Evolutionary conservation across 2,888 invertebrate species (phyloP), one percentile per base, ranked within the genome.

Genomic region (Smittia aterrima): DNA sequence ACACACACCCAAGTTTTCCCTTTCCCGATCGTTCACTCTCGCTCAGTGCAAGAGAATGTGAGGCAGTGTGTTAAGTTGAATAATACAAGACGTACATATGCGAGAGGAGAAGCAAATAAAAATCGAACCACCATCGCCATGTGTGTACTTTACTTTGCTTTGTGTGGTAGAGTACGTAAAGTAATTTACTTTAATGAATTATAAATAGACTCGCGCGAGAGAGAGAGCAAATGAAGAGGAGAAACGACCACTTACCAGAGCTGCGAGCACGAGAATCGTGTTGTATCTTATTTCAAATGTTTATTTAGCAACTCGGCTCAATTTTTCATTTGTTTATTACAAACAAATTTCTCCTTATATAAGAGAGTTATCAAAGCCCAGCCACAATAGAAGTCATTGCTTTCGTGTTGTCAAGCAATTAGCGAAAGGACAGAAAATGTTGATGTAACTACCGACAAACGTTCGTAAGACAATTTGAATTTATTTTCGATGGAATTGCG

Each of bases 391-490:
- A 64, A 64, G 25, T 9, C 25, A 64, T 1, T 18, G 53, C 9
- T 62, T 20, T 72, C 72, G 72, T 72, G 72, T 58, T 38, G 58
- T 20, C 54, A 72, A 40, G n/a, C 72, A 72, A 72, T 72, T 72
- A 72, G 62, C 54, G 22, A 16, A 13, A 20, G 18, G 9, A 18
- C 16, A 64, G 62, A 22, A 22, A 67, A 70, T 24, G 27, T 70
- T 4, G 20, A 53, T 70, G n/a, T 66, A 32, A 22, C 58, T 47
- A n/a, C 47, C 47, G 22, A 18, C 22, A 7, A 58, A 22, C 24
- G 27, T 7, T 62, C 16, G 62, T 24, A 27, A 41, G 9, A 20
- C 40, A 40, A 40, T 32, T 67, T 18, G 16, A 1, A 40, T 20
- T 32, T 66, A n/a, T 67, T 20, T 41, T 67, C 38, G 27, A 32